Evolutionary conservation across 1,140 invertebrate genomes (phyloP), one percentile per base, ranked within the genome.

Genomic region (Drosophila ficusphila): DNA sequence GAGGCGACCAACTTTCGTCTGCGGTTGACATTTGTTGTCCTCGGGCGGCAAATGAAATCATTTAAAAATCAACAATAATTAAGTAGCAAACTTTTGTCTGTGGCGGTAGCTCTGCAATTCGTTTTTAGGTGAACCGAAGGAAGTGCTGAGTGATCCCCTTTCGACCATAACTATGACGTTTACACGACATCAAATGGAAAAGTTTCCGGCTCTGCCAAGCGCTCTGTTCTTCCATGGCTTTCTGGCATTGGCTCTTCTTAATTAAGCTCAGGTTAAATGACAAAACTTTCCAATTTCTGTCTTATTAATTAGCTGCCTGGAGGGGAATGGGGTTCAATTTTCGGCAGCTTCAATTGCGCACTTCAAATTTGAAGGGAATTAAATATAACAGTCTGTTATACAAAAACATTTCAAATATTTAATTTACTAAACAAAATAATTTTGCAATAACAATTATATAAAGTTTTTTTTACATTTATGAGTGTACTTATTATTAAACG

Each of bases 61-160:
- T 83, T 83, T 77, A 60, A 82, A 82, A 74, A 82, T 82, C 79
- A 83, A 82, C 78, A 74, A 82, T 78, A 83, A 82, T 82, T 83
- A 78, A 74, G 48, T 68, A 51, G 27, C 29, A 64, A 81, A 82
- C 48, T 82, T 82, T 77, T 69, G 60, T 67, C 61, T 29, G 60
- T 67, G 58, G 29, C 36, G 39, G 36, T 54, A 53, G 64, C 49
- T 72, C 56, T 54, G 56, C 56, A 53, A 25, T 57, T 58, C 25
- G 46, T 41, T 52, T 39, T 27, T 48, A 75, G 77, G 76, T 71
- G 44, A 61, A 39, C 27, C 23, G 52, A 48, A 23, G 42, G 14
- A 51, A 34, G 14, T 34, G 19, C 18, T 19, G 60, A 67, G 44
- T 49, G 44, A 65, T 49, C 62, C 62, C 36, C 29, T 47, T 76